A percentile compares a stretch with the other conserved stretches of the same genome.
These are phyloP conservation scores for Caenorhabditis uteleia DNA, from an alignment of 2,888 invertebrate species.

Conservation along the genomic window DNA sequence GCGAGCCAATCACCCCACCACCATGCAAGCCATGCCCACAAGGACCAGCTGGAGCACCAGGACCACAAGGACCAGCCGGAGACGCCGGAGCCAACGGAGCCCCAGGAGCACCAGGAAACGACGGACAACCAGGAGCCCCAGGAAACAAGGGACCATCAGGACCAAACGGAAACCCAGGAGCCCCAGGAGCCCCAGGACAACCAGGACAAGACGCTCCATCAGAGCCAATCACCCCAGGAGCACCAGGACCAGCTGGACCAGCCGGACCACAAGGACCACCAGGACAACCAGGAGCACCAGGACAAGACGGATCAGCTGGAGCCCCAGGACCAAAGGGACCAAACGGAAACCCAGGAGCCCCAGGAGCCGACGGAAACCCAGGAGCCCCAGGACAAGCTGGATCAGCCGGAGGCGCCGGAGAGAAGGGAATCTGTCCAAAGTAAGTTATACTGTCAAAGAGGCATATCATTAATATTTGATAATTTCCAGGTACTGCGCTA, in stretches of 20 bases:
- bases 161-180: constrained; percentile 49
- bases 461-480: background rate
- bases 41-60: constrained; percentile 53
- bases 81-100: constrained; percentile 42
- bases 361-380: constrained; percentile 44
- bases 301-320: constrained; percentile 41
- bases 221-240: constrained; percentile 41
- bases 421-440: constrained; percentile 48
- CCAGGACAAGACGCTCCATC: constrained; percentile 41
- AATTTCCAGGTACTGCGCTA: constrained; percentile 4
- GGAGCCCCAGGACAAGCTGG: constrained; percentile 52
- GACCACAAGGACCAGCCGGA: constrained; percentile 52
- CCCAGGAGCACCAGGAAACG: constrained; percentile 41
- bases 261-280: constrained; percentile 45
- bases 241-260: constrained; percentile 44
- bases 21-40: constrained; percentile 60
- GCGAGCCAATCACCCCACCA: constrained; percentile 62
- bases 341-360: constrained; percentile 45
- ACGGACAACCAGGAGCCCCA: constrained; percentile 49
- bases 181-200: constrained; percentile 53
- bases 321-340: constrained; percentile 47
- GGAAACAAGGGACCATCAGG: constrained; percentile 40
- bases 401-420: constrained; percentile 47
- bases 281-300: constrained; percentile 40
- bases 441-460: constrained; percentile 21